Percentiles rank a stretch among this genome's conserved stretches.
Conservation (phyloP, 2,113 vertebrate genomes). For the Mirza zaza region DNA sequence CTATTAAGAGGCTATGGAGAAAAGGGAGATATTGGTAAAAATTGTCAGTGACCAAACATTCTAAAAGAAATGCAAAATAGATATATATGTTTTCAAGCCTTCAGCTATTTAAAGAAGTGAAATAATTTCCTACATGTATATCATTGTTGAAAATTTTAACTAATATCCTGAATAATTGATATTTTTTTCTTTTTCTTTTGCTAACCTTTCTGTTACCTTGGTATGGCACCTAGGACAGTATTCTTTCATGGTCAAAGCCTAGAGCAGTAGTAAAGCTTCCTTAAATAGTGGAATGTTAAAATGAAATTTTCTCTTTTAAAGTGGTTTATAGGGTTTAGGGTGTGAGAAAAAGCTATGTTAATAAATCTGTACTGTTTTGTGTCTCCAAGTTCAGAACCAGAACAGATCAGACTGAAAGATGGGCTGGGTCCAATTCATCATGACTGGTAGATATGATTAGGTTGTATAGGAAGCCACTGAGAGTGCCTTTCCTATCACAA, state of each 20-base stretch:
- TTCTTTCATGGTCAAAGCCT: background rate
- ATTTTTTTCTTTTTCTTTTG: background rate
- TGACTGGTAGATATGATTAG: background rate
- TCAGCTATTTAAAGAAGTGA: background rate
- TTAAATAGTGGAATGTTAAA: background rate
- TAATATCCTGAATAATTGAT: background rate
- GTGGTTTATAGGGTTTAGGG: background rate
- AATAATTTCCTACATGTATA: background rate
- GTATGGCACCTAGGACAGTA: background rate
- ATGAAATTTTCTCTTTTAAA: slow-evolving; percentile 42
- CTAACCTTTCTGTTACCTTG: slow-evolving; percentile 41
- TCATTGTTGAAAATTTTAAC: background rate
- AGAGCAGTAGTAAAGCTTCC: background rate
- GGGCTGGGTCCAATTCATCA: background rate
- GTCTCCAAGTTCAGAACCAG: background rate
- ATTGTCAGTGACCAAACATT: background rate
- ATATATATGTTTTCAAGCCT: background rate
- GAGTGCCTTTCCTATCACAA: background rate
- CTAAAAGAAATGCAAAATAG: background rate
- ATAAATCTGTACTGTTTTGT: background rate
- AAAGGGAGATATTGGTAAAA: background rate
- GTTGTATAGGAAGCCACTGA: background rate
- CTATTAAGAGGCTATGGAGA: background rate
- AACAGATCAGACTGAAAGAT: background rate
- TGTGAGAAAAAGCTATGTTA: background rate